Evolutionary conservation across 1,140 invertebrate species (phyloP).

Genomic region (Zaprionus inermis): DNA sequence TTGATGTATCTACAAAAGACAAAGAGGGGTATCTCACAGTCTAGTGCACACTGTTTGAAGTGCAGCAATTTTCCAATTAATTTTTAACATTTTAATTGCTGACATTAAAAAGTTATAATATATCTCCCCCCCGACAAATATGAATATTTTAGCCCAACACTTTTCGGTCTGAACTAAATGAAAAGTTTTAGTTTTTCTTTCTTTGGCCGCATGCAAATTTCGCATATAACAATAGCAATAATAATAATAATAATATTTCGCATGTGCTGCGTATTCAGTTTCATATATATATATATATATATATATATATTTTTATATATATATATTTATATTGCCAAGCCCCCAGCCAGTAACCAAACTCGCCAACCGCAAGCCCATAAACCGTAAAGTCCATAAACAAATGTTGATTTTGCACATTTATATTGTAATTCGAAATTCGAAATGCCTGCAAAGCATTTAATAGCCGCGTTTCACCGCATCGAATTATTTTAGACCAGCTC

Average conservation of each 20-base stretch:
- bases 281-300: constrained; percentile 11
- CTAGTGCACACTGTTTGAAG: background rate
- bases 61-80: background rate
- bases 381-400: constrained; percentile 35
- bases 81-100: constrained; percentile 25
- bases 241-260: constrained; percentile 23
- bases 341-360: background rate
- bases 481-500: constrained; percentile 12
- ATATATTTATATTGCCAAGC: constrained; percentile 17
- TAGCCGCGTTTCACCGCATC: constrained; percentile 16
- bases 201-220: constrained; percentile 14
- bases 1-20: background rate
- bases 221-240: constrained; percentile 16
- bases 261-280: constrained; percentile 5
- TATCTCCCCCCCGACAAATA: background rate
- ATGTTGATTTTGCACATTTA: constrained; percentile 43
- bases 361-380: constrained; percentile 27
- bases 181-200: constrained; percentile 10
- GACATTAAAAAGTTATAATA: constrained; percentile 27
- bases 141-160: constrained; percentile 19
- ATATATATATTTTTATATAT: too few relatives aligned
- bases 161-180: constrained; percentile 17
- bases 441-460: constrained; percentile 26
- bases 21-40: background rate
- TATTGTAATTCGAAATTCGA: constrained; percentile 18